A percentile compares a stretch with the other conserved stretches of the same genome.
These are phyloP conservation scores for Oxyscelio sp. DNA, from an alignment of 2,888 invertebrate genomes.

Conservation along the genomic window DNA sequence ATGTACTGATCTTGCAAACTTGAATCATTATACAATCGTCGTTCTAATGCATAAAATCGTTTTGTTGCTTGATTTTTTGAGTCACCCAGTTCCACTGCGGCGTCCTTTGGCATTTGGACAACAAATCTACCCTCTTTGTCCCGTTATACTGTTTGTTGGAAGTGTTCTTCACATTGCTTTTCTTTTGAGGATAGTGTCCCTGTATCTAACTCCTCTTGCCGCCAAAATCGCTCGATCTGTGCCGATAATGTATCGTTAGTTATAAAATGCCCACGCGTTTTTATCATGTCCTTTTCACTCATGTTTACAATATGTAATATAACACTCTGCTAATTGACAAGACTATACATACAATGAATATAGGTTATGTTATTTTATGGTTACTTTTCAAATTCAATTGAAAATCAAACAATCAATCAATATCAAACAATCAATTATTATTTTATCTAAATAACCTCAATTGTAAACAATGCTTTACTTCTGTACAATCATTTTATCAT, in stretches of 20 bases:
- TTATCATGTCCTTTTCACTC: too few relatives aligned
- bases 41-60: conserved; percentile 43
- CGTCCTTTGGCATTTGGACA: conserved; percentile 45
- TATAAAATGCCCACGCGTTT: too few relatives aligned
- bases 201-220: background rate
- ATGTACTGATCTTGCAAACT: conserved; percentile 33
- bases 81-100: conserved; percentile 39
- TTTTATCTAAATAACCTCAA: too few relatives aligned
- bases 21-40: conserved; percentile 25
- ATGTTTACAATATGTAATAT: too few relatives aligned
- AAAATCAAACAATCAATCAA: too few relatives aligned
- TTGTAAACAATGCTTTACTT: too few relatives aligned
- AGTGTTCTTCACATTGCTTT: conserved; percentile 1
- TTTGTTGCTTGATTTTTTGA: conserved; percentile 35
- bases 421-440: too few relatives aligned
- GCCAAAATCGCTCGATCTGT: background rate
- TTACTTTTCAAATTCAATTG: too few relatives aligned
- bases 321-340: too few relatives aligned
- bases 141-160: background rate
- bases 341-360: too few relatives aligned
- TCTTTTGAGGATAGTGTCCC: background rate
- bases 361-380: too few relatives aligned
- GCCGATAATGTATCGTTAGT: background rate
- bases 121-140: conserved; percentile 44
- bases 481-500: too few relatives aligned